These are phyloP conservation scores for Acanthurus lineatus DNA, from an alignment of 2,797 vertebrate species.

Conservation along the genomic window DNA sequence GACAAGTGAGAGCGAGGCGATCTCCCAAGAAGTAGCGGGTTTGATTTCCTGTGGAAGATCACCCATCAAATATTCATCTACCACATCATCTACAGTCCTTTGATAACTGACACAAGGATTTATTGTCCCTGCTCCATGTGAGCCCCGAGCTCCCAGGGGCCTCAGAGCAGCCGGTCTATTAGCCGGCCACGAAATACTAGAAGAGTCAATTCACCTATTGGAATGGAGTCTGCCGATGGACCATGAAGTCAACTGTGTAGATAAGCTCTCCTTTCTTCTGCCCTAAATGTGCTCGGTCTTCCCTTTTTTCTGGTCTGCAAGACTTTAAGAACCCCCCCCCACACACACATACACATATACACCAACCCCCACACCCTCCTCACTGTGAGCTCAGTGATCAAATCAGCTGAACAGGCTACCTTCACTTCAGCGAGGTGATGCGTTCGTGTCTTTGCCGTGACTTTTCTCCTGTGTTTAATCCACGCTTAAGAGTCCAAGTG, in stretches of 20 bases:
- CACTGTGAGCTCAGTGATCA: conserved; percentile 41
- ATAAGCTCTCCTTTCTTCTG: conserved; percentile 57
- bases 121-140: conserved; percentile 57
- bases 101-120: conserved; percentile 67
- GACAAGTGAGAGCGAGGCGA: conserved; percentile 32
- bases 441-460: conserved; percentile 49
- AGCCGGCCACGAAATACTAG: conserved; percentile 44
- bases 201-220: conserved; percentile 43
- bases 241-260: conserved; percentile 40
- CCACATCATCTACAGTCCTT: conserved; percentile 61
- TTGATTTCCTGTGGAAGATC: conserved; percentile 66
- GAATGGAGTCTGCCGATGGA: conserved; percentile 76
- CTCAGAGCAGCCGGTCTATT: conserved; percentile 42
- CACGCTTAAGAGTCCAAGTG: conserved; percentile 49
- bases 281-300: conserved; percentile 46
- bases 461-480: conserved; percentile 64
- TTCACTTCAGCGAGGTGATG: conserved; percentile 53
- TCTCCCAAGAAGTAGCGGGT: conserved; percentile 19
- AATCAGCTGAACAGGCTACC: conserved; percentile 50
- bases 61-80: conserved; percentile 77
- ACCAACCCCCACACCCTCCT: background rate
- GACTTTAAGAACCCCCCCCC: conserved; percentile 20
- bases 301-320: conserved; percentile 23
- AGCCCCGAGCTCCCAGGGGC: conserved; percentile 27
- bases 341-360: background rate